A percentile compares a stretch with the other conserved stretches of the same genome.
phyloP scores from a whole-genome alignment of 2,113 vertebrate genomes.

The Cyanoderma ruficeps region DNA sequence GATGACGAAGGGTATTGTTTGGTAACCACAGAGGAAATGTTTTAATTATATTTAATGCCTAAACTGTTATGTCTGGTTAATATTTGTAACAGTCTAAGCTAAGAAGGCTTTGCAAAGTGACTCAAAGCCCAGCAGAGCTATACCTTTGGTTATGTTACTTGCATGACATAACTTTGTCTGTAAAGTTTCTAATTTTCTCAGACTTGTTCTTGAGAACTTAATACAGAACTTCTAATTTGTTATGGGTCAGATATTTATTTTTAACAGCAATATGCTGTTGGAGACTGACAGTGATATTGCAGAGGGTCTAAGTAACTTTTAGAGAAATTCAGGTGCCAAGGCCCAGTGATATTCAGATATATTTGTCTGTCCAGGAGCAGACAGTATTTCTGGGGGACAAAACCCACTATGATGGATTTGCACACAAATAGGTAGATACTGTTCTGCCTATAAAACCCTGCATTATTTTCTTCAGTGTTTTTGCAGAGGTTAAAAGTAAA shows the following conservation, averaged over 20 bases:
- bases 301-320: neutral
- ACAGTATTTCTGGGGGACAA: neutral
- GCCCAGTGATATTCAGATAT: neutral
- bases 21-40: neutral
- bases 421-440: neutral
- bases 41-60: constrained; percentile 20
- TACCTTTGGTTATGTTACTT: neutral
- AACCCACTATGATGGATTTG: rapidly evolving
- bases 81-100: neutral
- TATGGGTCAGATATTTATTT: neutral
- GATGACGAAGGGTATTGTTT: neutral
- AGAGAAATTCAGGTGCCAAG: neutral
- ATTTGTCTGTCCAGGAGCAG: neutral
- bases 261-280: neutral
- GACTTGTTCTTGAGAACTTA: neutral
- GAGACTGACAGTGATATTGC: neutral
- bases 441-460: neutral
- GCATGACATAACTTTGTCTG: neutral
- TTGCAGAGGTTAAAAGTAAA: neutral
- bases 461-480: neutral
- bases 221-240: neutral
- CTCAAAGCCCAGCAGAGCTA: neutral
- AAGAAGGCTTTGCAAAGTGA: neutral
- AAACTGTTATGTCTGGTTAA: neutral
- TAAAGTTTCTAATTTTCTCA: neutral